Conservation (phyloP, 2,113 vertebrate species). For the Eleginops maclovinus region DNA sequence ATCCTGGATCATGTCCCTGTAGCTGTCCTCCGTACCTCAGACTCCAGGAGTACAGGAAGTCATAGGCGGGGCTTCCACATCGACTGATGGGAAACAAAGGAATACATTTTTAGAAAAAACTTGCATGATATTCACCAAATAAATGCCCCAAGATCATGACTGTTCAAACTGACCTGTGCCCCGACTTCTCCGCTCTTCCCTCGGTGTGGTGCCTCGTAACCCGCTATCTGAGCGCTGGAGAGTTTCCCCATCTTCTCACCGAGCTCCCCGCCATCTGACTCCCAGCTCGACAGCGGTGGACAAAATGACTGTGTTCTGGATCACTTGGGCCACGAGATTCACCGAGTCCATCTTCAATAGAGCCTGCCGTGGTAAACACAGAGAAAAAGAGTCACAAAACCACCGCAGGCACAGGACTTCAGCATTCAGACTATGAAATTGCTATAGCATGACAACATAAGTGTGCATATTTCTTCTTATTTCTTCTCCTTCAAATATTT, state of each 20-base stretch:
- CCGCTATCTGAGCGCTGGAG: conserved; percentile 90
- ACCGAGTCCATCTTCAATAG: conserved; percentile 94
- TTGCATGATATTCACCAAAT: background rate
- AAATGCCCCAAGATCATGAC: background rate
- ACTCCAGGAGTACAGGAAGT: conserved; percentile 95
- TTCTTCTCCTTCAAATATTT: background rate
- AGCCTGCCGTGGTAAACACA: conserved; percentile 80
- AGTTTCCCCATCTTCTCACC: conserved; percentile 90
- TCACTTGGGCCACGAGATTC: conserved; percentile 87
- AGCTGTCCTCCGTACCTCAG: conserved; percentile 89
- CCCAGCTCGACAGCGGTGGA: conserved; percentile 96
- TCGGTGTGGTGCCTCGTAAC: conserved; percentile 91
- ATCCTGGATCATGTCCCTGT: conserved; percentile 93
- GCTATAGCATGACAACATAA: too few relatives aligned
- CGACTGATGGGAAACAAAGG: conserved; percentile 79
- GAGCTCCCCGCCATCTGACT: conserved; percentile 91
- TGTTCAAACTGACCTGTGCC: conserved; percentile 82
- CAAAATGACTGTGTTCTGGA: conserved; percentile 91
- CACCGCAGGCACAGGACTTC: background rate
- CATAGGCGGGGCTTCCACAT: conserved; percentile 99
- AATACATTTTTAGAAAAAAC: background rate
- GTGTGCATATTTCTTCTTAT: background rate
- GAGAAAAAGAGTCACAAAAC: background rate
- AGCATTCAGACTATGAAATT: background rate
- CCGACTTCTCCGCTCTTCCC: conserved; percentile 85